Base-by-base conservation (phyloP, 2,888 invertebrate genomes). In the Zele albiditarsus region DNA sequence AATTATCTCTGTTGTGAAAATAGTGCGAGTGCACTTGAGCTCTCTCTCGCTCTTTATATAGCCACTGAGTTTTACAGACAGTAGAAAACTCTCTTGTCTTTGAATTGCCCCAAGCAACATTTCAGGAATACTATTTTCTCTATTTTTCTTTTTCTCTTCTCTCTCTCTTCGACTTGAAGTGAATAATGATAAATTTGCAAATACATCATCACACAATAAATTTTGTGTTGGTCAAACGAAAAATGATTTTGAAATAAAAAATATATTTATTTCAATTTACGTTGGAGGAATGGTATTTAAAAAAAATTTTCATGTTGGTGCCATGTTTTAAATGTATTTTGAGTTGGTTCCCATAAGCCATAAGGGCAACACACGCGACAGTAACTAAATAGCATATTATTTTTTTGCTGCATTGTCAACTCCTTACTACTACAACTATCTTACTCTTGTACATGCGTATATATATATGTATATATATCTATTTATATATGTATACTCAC, bases 361-460 rank as follows among this genome's bases (percentile, higher is more conserved):
- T 53, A 53, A 53, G 53, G 20, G 20, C 53, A 53, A 53, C 53
- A 53, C 53, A 53, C 53, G 20, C 63, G 53, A 63, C 63, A 71
- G 49, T 42, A 20, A 46, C 60, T 20, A 78, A 79, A 77, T 78
- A 76, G 76, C 73, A 80, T 77, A 80, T 53, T 53, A 53, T 53
- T 53, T 53, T 20, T 53, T 23, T 20, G 20, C 53, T 53, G 53
- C 53, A 53, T 53, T 53, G 53, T 53, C 20, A 53, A 53, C 8
- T 53, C 20, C 53, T 46, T 46, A n/a, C 46, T 46, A n/a, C 46
- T 16, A 16, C 46, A 46, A 46, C 46, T n/a, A n/a, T 46, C 46
- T 53, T 53, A 53, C 20, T 53, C 53, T n/a, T 20, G 20, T 20
- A 10, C 53, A 10, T 53, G 20, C n/a, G 10, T 53, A 53, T 53